Evolutionary conservation across 1,140 invertebrate species (phyloP).

Genomic region (Marisa cornuarietis): DNA sequence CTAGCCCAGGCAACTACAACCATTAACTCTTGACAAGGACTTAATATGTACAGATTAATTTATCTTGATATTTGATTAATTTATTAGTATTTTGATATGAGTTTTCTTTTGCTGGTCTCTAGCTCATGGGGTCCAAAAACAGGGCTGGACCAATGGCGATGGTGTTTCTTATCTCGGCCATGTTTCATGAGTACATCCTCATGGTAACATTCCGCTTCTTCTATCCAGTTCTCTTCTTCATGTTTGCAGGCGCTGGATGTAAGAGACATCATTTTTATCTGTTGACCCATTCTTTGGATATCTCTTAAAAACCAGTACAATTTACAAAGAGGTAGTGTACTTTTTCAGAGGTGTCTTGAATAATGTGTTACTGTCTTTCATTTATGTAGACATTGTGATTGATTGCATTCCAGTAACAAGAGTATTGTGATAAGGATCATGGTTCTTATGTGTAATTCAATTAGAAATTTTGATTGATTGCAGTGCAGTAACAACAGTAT

Average conservation of each 20-base stretch:
- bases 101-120: constrained; percentile 50
- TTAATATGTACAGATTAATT: too few species aligned
- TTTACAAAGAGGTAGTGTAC: not conserved
- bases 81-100: too few species aligned
- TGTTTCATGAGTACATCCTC: constrained; percentile 88
- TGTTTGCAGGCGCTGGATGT: constrained; percentile 67
- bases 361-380: not conserved
- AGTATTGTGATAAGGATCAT: too few species aligned
- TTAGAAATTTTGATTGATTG: not conserved
- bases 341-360: not conserved
- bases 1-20: too few species aligned
- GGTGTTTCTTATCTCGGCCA: constrained; percentile 74
- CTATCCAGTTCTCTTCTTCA: constrained; percentile 83
- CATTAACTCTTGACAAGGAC: too few species aligned
- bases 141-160: constrained; percentile 68
- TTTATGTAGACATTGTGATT: too few species aligned
- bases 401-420: too few species aligned
- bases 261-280: constrained; percentile 36
- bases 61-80: too few species aligned
- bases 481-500: too few species aligned
- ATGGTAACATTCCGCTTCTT: constrained; percentile 83
- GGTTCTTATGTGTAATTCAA: not conserved
- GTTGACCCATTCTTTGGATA: too few species aligned
- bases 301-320: too few species aligned
- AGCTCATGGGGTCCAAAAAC: constrained; percentile 51